Percentiles rank a stretch among this genome's conserved stretches.
phyloP scores from a whole-genome alignment of 2,797 vertebrate species.

The Coluber constrictor region DNA sequence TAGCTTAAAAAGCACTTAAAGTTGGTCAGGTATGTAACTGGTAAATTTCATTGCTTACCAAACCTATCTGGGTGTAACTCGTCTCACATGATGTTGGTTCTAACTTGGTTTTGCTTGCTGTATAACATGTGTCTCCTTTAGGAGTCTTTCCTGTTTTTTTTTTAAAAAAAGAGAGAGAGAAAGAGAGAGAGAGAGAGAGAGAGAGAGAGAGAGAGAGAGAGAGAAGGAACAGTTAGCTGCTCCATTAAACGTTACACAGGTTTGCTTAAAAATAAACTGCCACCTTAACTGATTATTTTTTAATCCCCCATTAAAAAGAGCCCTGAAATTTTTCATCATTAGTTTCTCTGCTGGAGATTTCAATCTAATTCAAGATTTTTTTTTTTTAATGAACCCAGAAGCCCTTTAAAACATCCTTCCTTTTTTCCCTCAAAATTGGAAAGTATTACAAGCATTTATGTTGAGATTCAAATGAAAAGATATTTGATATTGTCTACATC shows the following conservation, averaged over 20 bases:
- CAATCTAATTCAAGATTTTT: background rate
- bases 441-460: no score
- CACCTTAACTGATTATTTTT: background rate
- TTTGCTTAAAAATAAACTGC: background rate
- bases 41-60: background rate
- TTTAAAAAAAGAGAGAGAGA: background rate
- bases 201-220: no score
- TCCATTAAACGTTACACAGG: no score
- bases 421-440: no score
- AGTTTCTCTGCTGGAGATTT: background rate
- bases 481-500: no score
- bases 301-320: background rate
- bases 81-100: background rate
- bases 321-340: background rate
- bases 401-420: background rate
- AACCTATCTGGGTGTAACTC: background rate
- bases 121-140: background rate
- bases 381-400: background rate
- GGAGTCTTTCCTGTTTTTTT: conserved; percentile 3
- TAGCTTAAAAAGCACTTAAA: background rate
- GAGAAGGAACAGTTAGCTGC: no score
- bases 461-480: no score
- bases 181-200: background rate
- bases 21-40: background rate
- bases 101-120: conserved; percentile 24